Base-by-base conservation (phyloP, 2,888 invertebrate species). In the Theretra japonica region DNA sequence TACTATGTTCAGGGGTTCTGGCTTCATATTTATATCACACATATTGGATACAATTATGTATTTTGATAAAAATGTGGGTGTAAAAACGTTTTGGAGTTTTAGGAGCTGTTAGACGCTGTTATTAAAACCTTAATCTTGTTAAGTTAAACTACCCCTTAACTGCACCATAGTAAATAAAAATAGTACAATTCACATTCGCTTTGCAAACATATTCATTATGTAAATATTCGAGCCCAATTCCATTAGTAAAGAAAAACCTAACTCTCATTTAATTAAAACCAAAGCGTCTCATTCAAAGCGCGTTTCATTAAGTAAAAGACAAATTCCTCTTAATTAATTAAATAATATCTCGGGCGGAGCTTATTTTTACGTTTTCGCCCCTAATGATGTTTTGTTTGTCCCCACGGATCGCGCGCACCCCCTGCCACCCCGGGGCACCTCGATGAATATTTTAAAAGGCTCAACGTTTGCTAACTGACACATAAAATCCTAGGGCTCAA, bases 291-390 rank as follows among this genome's bases (percentile, higher is more conserved):
- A 86, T 84, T 84, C 84, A 76, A 82, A 82, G 83, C 86, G 83
- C 86, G 85, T 88, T 86, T 86, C 80, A 83, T 86, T 86, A 83
- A 80, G 80, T 83, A 83, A 84, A 83, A 82, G 85, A 86, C 85
- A 82, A 85, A 85, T 86, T 86, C 80, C 83, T 84, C 81, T 84
- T 87, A 86, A 86, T 89, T 87, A 87, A 88, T 87, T 84, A 85
- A 88, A 86, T 84, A 79, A 86, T 86, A 85, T 85, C 80, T 78
- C 76, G 77, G 75, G 76, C 73, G 75, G 73, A 77, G 81, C 77
- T 81, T 82, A 82, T 85, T 86, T 83, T 81, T 80, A 74, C 76
- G 72, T 81, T 78, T 80, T 78, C 71, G 30, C 72, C 79, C 73
- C 75, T 86, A 83, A 85, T 82, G 81, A 83, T 82, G 80, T 86